Evolutionary conservation across 2,888 invertebrate species (phyloP).

Genomic region (Boloria euphrosyne): DNA sequence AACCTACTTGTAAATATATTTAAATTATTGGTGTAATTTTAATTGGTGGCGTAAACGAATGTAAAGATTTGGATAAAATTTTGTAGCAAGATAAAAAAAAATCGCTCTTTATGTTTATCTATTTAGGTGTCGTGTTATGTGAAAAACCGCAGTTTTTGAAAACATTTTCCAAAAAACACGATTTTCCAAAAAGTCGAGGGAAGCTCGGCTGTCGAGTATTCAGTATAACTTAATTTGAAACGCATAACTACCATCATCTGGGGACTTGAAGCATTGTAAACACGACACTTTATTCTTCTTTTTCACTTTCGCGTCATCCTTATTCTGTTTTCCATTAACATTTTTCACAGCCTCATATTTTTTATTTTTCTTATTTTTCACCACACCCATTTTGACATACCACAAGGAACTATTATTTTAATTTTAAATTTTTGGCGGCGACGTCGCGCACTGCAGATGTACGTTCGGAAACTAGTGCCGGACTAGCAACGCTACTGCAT

Average conservation of each 20-base stretch:
- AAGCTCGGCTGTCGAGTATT: no score
- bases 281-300: conserved; percentile 79
- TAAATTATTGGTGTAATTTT: no score
- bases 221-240: conserved; percentile 16
- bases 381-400: conserved; percentile 71
- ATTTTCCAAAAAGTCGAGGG: no score
- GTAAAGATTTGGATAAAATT: no score
- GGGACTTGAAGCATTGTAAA: conserved; percentile 78
- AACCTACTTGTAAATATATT: no score
- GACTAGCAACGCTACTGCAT: conserved; percentile 78
- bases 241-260: conserved; percentile 67
- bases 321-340: conserved; percentile 65
- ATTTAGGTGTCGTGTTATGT: no score
- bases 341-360: conserved; percentile 48
- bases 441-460: conserved; percentile 62
- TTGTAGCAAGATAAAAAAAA: no score
- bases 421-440: conserved; percentile 50
- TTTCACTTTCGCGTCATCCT: conserved; percentile 72
- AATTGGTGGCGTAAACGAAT: no score
- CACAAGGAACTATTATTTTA: conserved; percentile 12
- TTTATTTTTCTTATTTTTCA: conserved; percentile 67
- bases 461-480: conserved; percentile 77
- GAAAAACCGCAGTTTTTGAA: no score
- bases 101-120: no score
- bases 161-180: no score